phyloP scores from a whole-genome alignment of 1,140 invertebrate species.

The Drosophila seguyi region DNA sequence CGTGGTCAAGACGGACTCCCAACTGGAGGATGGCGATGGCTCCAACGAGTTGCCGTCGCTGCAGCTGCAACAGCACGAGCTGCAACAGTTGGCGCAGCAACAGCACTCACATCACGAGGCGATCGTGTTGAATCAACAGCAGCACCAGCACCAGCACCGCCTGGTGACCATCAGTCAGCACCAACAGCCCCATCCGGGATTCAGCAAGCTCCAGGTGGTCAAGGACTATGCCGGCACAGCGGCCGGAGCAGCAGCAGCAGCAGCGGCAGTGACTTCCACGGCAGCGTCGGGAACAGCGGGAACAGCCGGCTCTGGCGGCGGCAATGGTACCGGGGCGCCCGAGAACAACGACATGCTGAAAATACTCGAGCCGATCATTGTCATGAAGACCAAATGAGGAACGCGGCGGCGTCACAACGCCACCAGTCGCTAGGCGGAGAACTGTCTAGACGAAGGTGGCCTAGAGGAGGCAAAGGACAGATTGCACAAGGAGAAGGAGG shows the following conservation, averaged over 20 bases:
- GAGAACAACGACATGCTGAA: slow-evolving; percentile 84
- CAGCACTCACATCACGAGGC: slow-evolving; percentile 69
- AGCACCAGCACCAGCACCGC: slow-evolving; percentile 70
- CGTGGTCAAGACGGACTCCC: slow-evolving; percentile 60
- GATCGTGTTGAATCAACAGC: slow-evolving; percentile 70
- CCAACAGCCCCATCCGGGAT: slow-evolving; percentile 59
- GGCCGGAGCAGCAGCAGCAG: background rate
- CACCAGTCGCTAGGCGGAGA: slow-evolving; percentile 32
- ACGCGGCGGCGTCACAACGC: slow-evolving; percentile 55
- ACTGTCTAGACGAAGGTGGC: background rate
- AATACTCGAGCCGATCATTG: slow-evolving; percentile 85
- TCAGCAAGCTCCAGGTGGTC: slow-evolving; percentile 57
- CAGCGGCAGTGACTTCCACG: background rate
- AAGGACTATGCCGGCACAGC: slow-evolving; percentile 20
- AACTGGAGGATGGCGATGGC: slow-evolving; percentile 63
- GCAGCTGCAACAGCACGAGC: slow-evolving; percentile 67
- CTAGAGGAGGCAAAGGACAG: background rate
- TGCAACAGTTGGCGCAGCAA: slow-evolving; percentile 62
- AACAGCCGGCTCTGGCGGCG: slow-evolving; percentile 13
- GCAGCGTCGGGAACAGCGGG: slow-evolving; percentile 10
- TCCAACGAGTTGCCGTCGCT: slow-evolving; percentile 61
- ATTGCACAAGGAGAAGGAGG: background rate
- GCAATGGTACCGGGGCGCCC: slow-evolving; percentile 32
- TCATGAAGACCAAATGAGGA: slow-evolving; percentile 85
- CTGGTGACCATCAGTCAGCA: slow-evolving; percentile 51